Evolutionary conservation across 2,888 invertebrate genomes (phyloP), one percentile per base, ranked within the genome.

Genomic region (Osedax frankpressi): DNA sequence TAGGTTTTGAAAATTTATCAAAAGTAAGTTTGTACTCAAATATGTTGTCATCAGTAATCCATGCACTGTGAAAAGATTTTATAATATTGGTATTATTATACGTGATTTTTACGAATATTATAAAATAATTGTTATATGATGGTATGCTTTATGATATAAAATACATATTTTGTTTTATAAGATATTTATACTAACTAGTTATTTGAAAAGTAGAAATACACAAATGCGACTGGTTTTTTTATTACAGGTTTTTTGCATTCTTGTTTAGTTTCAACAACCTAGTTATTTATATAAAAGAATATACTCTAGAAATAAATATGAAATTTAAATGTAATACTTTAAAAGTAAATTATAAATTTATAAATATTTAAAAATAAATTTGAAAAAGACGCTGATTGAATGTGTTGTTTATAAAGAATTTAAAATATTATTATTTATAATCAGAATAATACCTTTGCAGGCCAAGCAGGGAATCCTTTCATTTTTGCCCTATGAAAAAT

Each of bases 381-480:
- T 11, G 19, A 44, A 44, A 11, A 44, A 44, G 6, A 11, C 44
- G 19, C 44, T 44, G 19, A 11, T 44, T 44, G 44, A 44, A 44
- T 11, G 19, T 44, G 19, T 44, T 44, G 44, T 44, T 44, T 19
- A 44, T 44, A 44, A 6, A 11, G 44, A 44, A 44, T 44, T 44
- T 44, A 44, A 44, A 44, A 44, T 44, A 44, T 44, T 44, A 11
- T 44, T 11, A 44, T 11, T 44, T 44, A 6, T 11, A 44, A 11
- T 44, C 19, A 44, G 6, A 6, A 44, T 77, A 92, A 91, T 89
- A 94, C 94, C 89, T 92, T 91, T 86, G 93, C 94, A 77, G 95
- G 94, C 95, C 95, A 95, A 78, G 93, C 92, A 79, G 93, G 91
- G 87, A 92, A 94, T 80, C 93, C 92, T 88, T 93, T 94, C 93